A percentile compares a stretch with the other conserved stretches of the same genome.
Evolutionary conservation across 92 coral and sea anemone species (phyloP).

Genomic region (Umimayanthus chanpuru): DNA sequence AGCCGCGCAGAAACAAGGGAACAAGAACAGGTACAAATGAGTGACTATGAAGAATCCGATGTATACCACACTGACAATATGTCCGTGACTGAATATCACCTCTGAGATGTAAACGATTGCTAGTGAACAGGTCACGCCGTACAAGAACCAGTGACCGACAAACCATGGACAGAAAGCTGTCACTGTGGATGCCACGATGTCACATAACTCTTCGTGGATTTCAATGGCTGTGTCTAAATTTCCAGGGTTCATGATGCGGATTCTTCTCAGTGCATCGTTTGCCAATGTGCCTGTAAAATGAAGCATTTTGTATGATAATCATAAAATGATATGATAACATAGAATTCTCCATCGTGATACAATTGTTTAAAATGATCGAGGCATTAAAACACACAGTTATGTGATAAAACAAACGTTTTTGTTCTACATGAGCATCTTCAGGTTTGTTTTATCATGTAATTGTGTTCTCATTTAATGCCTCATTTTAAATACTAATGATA

Average conservation of each 20-base stretch:
- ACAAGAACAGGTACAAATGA: constrained; percentile 64
- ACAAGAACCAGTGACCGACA: constrained; percentile 70
- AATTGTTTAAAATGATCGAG: too few relatives aligned
- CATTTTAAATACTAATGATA: background rate
- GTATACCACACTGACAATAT: constrained; percentile 50
- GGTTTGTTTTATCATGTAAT: too few relatives aligned
- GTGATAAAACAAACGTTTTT: too few relatives aligned
- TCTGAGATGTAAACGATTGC: constrained; percentile 70
- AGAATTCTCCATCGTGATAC: too few relatives aligned
- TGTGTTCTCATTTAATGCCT: background rate
- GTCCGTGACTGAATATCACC: constrained; percentile 47
- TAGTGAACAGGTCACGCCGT: constrained; percentile 62
- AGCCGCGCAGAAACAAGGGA: constrained; percentile 84
- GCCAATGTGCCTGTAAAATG: constrained; percentile 49
- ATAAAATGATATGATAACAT: background rate
- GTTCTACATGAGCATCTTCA: background rate
- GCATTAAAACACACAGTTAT: too few relatives aligned
- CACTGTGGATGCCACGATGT: constrained; percentile 70
- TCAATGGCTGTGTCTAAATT: constrained; percentile 46
- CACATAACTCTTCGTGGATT: constrained; percentile 70
- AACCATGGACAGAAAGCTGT: constrained; percentile 78
- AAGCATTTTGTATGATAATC: background rate
- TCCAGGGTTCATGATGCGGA: constrained; percentile 22
- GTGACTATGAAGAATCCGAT: constrained; percentile 57
- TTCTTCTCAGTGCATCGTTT: constrained; percentile 44